Evolutionary conservation across 2,888 invertebrate genomes (phyloP), one percentile per base, ranked within the genome.

Genomic region (Eudasyphora cyanicolor): DNA sequence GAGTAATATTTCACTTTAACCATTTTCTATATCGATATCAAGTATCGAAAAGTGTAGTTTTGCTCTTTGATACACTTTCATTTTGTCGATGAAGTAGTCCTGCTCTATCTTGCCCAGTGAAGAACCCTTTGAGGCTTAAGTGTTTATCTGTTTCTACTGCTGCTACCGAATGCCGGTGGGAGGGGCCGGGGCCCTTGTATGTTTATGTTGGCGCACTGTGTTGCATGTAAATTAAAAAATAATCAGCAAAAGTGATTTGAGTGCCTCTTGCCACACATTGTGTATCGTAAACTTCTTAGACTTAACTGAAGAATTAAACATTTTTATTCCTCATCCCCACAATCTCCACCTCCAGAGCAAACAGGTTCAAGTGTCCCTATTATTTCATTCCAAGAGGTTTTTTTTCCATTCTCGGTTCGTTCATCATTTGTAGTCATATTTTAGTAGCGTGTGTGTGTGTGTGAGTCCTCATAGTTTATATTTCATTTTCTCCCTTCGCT

Each of bases 191-290:
- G 45, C 14, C 3, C 17, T 1, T 27, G 35, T 24, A 21, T 49
- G 29, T n/a, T 24, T 42, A 32, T n/a, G 60, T 60, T 35, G 60
- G 45, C 12, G 21, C 29, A 67, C 54, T 24, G n/a, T 74, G 17
- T 51, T 78, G 75, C 29, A 76, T 67, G 62, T 84, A 76, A 69
- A 81, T 79, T 78, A 79, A 81, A 75, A 77, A 70, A 79, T 85
- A 82, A 85, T 82, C 85, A 82, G 85, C 49, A 76, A 76, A 79
- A 79, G 78, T 80, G 79, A 85, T 84, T 84, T 80, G 82, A 85
- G 79, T 76, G 78, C 64, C 76, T 85, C 78, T 85, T 80, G 80
- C 82, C 80, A 60, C 21, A 21, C 79, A n/a, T 73, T 82, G 21
- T 71, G 64, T 54, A 35, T 78, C 62, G 70, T 70, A 78, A 73